A percentile compares a stretch with the other conserved stretches of the same genome.
Evolutionary conservation across 2,888 invertebrate species (phyloP).

Genomic region (Oxyscelio sp.): DNA sequence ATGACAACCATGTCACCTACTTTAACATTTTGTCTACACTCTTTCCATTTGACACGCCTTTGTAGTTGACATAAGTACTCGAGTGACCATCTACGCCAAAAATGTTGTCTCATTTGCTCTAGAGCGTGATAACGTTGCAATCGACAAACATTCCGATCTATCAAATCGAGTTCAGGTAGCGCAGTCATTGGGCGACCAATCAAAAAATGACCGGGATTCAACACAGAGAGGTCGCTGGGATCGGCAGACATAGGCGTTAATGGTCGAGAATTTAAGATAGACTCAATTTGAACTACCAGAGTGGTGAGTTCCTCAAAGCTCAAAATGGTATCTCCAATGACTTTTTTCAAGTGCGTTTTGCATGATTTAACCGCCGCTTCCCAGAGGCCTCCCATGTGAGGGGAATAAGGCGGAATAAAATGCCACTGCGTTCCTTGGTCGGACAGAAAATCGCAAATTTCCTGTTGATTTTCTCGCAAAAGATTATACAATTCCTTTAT

Average conservation of each 20-base stretch:
- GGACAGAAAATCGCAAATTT: constrained; percentile 16
- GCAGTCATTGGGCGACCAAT: constrained; percentile 16
- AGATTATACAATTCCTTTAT: background rate
- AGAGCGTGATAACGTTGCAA: constrained; percentile 1
- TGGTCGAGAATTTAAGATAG: constrained; percentile 26
- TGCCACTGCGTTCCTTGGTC: constrained; percentile 71
- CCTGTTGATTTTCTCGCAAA: constrained; percentile 5
- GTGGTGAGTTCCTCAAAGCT: constrained; percentile 79
- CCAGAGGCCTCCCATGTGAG: constrained; percentile 54
- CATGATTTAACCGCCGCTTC: too few species aligned
- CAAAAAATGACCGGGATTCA: constrained; percentile 78
- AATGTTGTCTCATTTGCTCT: constrained; percentile 14
- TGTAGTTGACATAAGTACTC: constrained; percentile 16
- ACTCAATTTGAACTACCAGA: constrained; percentile 71
- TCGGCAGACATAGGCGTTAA: constrained; percentile 64
- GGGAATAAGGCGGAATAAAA: constrained; percentile 79
- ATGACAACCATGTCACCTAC: constrained; percentile 6
- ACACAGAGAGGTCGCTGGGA: constrained; percentile 62
- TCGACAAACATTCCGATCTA: background rate
- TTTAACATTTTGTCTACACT: background rate
- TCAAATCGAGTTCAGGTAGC: background rate
- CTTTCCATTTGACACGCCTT: constrained; percentile 12
- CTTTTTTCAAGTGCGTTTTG: constrained; percentile 78
- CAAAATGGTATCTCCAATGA: constrained; percentile 71
- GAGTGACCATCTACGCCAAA: constrained; percentile 13